A percentile compares a stretch with the other conserved stretches of the same genome.
phyloP scores from a whole-genome alignment of 2,797 vertebrate species.

The Enteromius afrohamiltoni region DNA sequence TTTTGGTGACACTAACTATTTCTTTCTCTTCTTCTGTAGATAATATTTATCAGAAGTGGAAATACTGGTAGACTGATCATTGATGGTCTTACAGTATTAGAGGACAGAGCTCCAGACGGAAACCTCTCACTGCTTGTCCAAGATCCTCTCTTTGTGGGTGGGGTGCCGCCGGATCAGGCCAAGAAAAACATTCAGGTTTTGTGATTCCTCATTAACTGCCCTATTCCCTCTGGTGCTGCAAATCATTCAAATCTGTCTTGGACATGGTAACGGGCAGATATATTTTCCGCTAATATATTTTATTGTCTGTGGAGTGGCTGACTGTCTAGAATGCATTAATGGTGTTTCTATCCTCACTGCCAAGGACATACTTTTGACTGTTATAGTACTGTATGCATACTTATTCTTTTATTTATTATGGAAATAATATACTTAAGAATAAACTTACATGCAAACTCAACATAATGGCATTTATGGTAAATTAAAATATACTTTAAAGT shows the following conservation, averaged over 20 bases:
- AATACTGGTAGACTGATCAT: conserved; percentile 84
- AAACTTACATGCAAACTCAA: not conserved
- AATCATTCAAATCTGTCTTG: not conserved
- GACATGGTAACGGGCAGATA: not conserved
- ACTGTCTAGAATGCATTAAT: not conserved
- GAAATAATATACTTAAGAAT: no score
- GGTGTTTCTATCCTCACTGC: not conserved
- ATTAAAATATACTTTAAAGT: not conserved
- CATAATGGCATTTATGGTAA: not conserved
- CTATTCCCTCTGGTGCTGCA: not conserved
- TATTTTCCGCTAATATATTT: not conserved
- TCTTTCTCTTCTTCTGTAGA: conserved; percentile 70
- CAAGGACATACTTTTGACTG: not conserved
- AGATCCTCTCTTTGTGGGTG: conserved; percentile 87
- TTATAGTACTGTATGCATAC: not conserved
- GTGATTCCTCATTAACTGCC: not conserved
- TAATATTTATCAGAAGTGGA: conserved; percentile 83
- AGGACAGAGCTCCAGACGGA: conserved; percentile 74
- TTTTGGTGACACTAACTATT: not conserved
- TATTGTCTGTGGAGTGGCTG: not conserved
- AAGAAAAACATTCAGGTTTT: conserved; percentile 90
- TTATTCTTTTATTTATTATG: no score
- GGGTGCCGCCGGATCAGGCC: conserved; percentile 86
- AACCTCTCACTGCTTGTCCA: conserved; percentile 78
- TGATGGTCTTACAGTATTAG: conserved; percentile 83